A percentile compares a stretch with the other conserved stretches of the same genome.
Evolutionary conservation across 1,140 invertebrate species (phyloP).

Genomic region (Neodiprion pinetum): DNA sequence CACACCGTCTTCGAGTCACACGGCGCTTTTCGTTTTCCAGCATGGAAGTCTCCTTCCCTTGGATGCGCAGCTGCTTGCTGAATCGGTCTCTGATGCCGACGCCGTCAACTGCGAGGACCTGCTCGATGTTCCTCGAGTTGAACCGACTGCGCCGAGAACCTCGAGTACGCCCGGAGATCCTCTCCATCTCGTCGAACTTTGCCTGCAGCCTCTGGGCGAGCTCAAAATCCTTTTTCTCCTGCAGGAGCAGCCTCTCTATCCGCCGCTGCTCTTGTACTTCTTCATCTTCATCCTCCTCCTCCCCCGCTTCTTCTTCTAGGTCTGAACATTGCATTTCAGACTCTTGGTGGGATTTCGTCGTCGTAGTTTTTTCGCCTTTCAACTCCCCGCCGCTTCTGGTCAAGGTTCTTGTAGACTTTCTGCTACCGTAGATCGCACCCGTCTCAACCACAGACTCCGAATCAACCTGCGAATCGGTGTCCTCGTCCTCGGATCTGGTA

Average conservation of each 20-base stretch:
- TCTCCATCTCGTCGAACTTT: constrained; percentile 52
- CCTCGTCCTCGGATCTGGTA: neutral
- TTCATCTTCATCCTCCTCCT: neutral
- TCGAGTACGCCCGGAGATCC: constrained; percentile 50
- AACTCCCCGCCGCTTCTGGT: constrained; percentile 1
- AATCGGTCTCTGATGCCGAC: neutral
- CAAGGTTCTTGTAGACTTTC: neutral
- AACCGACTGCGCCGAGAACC: constrained; percentile 28
- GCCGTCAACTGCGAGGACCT: constrained; percentile 1
- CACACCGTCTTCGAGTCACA: constrained; percentile 1
- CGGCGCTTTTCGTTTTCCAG: neutral
- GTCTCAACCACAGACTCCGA: neutral
- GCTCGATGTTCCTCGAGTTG: neutral
- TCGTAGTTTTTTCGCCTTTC: neutral
- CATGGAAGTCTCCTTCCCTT: neutral
- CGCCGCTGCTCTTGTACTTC: constrained; percentile 43
- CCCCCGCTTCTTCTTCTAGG: neutral
- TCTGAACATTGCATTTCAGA: constrained; percentile 5
- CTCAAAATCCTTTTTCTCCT: constrained; percentile 56
- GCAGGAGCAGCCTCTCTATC: constrained; percentile 47
- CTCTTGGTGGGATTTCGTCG: constrained; percentile 12
- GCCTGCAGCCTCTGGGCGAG: constrained; percentile 50
- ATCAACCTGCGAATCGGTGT: neutral
- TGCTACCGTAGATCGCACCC: neutral
- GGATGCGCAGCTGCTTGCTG: neutral